Conservation (phyloP, 2,113 vertebrate species). For the Trogon melanurus region DNA sequence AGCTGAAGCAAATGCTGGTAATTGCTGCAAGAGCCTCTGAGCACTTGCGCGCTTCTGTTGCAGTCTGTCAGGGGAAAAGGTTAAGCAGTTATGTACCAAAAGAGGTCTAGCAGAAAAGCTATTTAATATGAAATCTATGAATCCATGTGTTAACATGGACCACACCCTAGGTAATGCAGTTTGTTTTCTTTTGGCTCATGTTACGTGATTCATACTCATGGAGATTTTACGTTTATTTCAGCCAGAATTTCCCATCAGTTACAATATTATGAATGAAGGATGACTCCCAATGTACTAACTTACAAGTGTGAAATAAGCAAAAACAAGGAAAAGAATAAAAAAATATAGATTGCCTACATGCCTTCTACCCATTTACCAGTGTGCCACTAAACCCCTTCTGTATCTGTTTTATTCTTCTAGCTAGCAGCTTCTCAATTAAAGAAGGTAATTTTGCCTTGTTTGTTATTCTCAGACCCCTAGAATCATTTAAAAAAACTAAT, state of each 20-base stretch:
- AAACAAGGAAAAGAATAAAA: neutral
- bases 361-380: neutral
- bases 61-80: neutral
- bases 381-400: neutral
- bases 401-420: neutral
- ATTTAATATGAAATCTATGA: neutral
- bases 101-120: neutral
- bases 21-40: neutral
- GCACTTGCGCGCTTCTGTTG: neutral
- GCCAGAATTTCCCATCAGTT: neutral
- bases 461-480: neutral
- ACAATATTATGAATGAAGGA: neutral
- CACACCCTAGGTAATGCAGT: neutral
- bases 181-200: neutral
- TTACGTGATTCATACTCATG: accelerated
- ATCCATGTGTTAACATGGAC: neutral
- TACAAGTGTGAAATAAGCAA: neutral
- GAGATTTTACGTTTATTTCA: neutral
- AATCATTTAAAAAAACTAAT: neutral
- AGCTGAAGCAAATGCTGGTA: neutral
- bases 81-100: neutral
- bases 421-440: neutral
- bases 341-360: neutral
- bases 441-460: neutral
- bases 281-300: neutral